These are phyloP conservation scores for Pangasius sanitwongsei DNA, from an alignment of 2,797 vertebrate genomes.

Conservation along the genomic window DNA sequence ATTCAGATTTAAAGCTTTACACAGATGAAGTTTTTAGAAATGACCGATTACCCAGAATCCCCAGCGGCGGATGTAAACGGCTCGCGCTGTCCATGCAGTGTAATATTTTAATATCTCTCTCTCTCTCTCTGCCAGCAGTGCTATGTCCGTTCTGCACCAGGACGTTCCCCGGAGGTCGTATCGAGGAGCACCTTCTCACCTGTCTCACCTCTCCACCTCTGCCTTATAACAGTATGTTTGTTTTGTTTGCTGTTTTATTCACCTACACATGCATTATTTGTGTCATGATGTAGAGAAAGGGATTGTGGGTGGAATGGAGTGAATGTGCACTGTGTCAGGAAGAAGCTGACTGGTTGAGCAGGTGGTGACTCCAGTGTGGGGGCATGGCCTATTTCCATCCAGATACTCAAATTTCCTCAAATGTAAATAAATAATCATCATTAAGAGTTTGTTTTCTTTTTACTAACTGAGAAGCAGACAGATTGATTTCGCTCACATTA, in stretches of 20 bases:
- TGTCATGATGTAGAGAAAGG: not conserved
- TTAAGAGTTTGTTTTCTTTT: not conserved
- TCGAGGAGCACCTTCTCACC: slow-evolving; percentile 81
- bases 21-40: not conserved
- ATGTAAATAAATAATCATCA: not conserved
- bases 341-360: not conserved
- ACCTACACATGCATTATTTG: not conserved
- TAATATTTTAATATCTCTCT: no score
- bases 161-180: slow-evolving; percentile 77
- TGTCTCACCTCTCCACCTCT: slow-evolving; percentile 80
- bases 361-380: not conserved
- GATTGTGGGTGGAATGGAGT: not conserved
- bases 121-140: slow-evolving; percentile 64
- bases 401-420: not conserved
- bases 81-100: not conserved
- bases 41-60: not conserved
- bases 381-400: not conserved
- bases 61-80: not conserved
- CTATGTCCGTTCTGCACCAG: slow-evolving; percentile 82
- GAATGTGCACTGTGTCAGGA: not conserved
- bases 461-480: not conserved
- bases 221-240: slow-evolving; percentile 77
- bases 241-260: not conserved
- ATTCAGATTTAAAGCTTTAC: not conserved
- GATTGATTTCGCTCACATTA: not conserved